Evolutionary conservation across 2,113 vertebrate genomes (phyloP), one percentile per base, ranked within the genome.

Genomic region (Sinocyclocheilus maitianheensis): DNA sequence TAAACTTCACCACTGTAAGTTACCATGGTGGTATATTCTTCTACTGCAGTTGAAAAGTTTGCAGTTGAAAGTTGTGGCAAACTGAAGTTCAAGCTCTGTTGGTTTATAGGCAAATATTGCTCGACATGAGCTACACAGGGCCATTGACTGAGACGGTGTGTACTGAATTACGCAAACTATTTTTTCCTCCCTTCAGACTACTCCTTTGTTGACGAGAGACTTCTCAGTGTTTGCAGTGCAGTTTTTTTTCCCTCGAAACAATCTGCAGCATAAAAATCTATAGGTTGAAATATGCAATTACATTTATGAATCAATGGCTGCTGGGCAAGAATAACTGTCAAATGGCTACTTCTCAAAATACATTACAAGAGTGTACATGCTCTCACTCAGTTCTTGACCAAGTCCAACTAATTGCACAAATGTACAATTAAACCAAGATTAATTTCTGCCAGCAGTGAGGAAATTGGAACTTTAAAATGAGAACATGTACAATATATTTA

Each of bases 1-100:
- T 86, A 76, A 96, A 97, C 95, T 97, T 97, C 94, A 92, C 92
- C 89, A 96, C 96, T 84, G 96, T 97, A 81, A 81, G 67, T 72
- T 30, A 12, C 18, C 53, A 26, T 81, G 26, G 26, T 78, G 76
- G 13, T 37, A 30, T 12, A n/a, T 51, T 48, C 46, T 34, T 76
- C 11, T 77, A 51, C 11, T 24, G 34, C 5, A 10, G 11, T 55
- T 78, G 3, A 24, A 18, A 26, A 18, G 37, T 67, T 18, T 20
- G 26, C 46, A 48, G 46, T 48, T 48, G 46, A 48, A 48, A 48
- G 46, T 48, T 48, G 46, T 48, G 46, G 46, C 11, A 48, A 48
- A 48, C 11, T 65, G 22, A 65, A 40, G 13, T 46, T 20, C 14
- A 43, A 43, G 34, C 34, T 63, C 30, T 16, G 60, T 18, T 81